Evolutionary conservation across 2,113 vertebrate species (phyloP), one percentile per base, ranked within the genome.

Genomic region (Puffinus mauretanicus): DNA sequence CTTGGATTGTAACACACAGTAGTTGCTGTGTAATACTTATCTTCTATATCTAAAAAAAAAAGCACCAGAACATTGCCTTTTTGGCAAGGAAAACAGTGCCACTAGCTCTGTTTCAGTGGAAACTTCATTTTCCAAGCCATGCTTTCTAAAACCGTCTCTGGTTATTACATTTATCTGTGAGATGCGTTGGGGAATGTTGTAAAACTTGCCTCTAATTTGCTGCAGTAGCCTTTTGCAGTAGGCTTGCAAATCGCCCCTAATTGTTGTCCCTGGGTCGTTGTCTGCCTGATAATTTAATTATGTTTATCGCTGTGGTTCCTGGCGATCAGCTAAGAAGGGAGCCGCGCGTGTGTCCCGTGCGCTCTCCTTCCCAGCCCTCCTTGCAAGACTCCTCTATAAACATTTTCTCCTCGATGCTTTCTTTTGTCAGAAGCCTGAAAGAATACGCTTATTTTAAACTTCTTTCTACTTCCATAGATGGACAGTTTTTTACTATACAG

Each of bases 261-360:
- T 44, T 55, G 10, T 58, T 47, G 26, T 38, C 55, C 79, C 15
- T 27, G 66, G 44, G 9, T 55, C 3, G 0, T 40, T 61, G 13
- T 54, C 82, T 16, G 61, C 78, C 75, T 77, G 52, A 21, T 54
- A 38, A 84, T 87, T 64, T 42, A n/a, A 83, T 67, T 5, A 2
- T 2, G 2, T 52, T 90, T 38, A 47, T 61, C 22, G 0, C 75
- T 24, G 10, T 11, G 15, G 30, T 30, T 70, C n/a, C 82, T 10
- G 81, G 78, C 34, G 52, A 38, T 27, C 9, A 22, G 69, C 83
- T 34, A 4, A 12, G 78, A n/a, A 55, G 52, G 71, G 71, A 62
- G 42, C 13, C 1, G 42, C 15, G 73, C 0, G 1, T n/a, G 1
- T n/a, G 47, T 81, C 72, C 90, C 42, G 0, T 0, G 17, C 1